A percentile compares a stretch with the other conserved stretches of the same genome.
phyloP scores from a whole-genome alignment of 2,888 invertebrate species.

The Agyllia agylla region DNA sequence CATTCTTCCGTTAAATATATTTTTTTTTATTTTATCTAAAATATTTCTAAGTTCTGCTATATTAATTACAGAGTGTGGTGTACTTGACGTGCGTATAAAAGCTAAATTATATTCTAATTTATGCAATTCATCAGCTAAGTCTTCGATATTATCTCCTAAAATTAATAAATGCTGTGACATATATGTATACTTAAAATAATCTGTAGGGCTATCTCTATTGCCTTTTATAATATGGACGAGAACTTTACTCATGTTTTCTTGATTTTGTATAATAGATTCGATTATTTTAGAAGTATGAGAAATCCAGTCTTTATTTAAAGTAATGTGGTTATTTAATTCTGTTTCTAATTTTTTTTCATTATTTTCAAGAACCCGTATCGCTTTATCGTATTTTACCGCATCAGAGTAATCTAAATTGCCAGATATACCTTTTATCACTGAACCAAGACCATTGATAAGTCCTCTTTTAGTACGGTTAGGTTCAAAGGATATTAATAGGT shows the following conservation, averaged over 20 bases:
- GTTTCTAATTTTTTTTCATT: conserved; percentile 26
- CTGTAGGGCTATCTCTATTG: background rate
- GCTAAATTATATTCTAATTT: conserved; percentile 59
- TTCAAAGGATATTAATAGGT: background rate
- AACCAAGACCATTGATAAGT: background rate
- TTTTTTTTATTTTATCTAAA: background rate
- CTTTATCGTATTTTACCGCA: background rate
- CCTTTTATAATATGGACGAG: background rate
- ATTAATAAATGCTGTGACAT: conserved; percentile 23
- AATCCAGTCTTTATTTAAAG: conserved; percentile 25
- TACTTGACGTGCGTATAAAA: conserved; percentile 65
- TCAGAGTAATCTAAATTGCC: background rate
- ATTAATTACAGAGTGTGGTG: conserved; percentile 40
- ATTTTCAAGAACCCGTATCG: conserved; percentile 18
- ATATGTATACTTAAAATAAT: conserved; percentile 7
- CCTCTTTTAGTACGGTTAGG: background rate
- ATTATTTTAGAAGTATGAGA: conserved; percentile 23
- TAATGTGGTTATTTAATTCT: conserved; percentile 36
- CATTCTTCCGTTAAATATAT: no score
- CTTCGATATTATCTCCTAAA: conserved; percentile 7
- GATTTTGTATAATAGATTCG: conserved; percentile 19
- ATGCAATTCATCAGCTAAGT: conserved; percentile 35
- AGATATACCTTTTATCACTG: background rate
- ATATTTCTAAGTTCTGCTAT: background rate
- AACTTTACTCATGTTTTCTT: conserved; percentile 17